These are phyloP conservation scores for Leucoraja ocellata DNA, from an alignment of 2,797 vertebrate genomes.

Conservation along the genomic window DNA sequence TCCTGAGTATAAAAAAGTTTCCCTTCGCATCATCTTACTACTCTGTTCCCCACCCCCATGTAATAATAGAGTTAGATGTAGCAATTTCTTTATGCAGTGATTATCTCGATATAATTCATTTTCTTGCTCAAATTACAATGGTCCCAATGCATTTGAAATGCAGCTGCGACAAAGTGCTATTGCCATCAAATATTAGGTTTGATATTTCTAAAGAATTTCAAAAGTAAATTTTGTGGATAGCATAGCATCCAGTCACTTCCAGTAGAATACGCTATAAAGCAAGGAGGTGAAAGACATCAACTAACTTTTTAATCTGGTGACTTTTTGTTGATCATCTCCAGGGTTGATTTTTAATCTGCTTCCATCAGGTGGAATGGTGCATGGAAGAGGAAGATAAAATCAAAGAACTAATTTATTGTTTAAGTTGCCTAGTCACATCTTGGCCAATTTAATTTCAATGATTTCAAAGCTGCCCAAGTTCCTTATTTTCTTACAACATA, in stretches of 20 bases:
- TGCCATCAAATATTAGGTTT: not conserved
- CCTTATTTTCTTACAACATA: too few relatives aligned
- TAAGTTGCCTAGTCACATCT: not conserved
- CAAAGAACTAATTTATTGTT: not conserved
- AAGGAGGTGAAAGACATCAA: not conserved
- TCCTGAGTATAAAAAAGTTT: too few relatives aligned
- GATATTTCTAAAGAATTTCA: too few relatives aligned
- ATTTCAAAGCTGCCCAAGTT: not conserved
- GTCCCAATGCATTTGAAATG: not conserved
- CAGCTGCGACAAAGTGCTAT: not conserved
- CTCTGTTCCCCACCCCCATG: too few relatives aligned
- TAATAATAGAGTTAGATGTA: too few relatives aligned
- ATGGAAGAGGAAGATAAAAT: not conserved
- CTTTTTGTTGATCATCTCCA: not conserved
- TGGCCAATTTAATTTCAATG: not conserved
- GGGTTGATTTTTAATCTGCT: not conserved
- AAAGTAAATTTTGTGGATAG: not conserved
- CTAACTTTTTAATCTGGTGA: not conserved
- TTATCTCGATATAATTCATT: not conserved
- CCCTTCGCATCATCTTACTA: too few relatives aligned
- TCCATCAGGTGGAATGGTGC: not conserved
- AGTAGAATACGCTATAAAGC: not conserved
- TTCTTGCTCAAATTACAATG: not conserved
- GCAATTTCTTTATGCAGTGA: not conserved
- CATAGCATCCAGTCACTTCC: not conserved